Evolutionary conservation across 92 coral and sea anemone species (phyloP).

Genomic region (Pocillopora grandis): DNA sequence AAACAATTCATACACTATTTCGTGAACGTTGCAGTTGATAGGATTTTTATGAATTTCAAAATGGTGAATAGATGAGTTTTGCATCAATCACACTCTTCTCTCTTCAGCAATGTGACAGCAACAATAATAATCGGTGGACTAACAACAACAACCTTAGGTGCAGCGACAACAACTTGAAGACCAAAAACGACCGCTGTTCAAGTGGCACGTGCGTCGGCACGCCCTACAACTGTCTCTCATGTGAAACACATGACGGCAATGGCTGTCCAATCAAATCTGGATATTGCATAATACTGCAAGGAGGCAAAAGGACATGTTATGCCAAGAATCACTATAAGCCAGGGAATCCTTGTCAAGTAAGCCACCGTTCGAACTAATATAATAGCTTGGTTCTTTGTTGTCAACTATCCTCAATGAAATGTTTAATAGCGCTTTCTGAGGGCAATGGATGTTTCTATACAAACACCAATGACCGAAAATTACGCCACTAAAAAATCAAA

Average conservation of each 20-base stretch:
- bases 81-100: background rate
- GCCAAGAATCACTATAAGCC: constrained; percentile 67
- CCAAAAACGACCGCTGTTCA: constrained; percentile 79
- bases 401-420: too few species aligned
- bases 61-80: too few species aligned
- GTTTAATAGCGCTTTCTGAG: too few species aligned
- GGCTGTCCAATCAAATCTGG: constrained; percentile 82
- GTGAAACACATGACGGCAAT: constrained; percentile 79
- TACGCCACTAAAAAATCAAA: too few species aligned
- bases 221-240: constrained; percentile 83
- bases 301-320: constrained; percentile 67
- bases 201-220: constrained; percentile 81
- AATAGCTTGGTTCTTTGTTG: too few species aligned
- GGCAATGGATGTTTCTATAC: too few species aligned
- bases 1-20: too few species aligned
- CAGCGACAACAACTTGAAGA: constrained; percentile 76
- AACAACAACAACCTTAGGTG: constrained; percentile 78
- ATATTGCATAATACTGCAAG: constrained; percentile 65
- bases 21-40: too few species aligned
- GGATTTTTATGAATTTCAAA: too few species aligned
- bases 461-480: too few species aligned
- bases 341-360: constrained; percentile 91
- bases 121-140: constrained; percentile 74
- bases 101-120: constrained; percentile 89
- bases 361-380: background rate